Conservation (phyloP, 35 echinoderm and acorn worm species). For the Nesometra sesokonis region DNA sequence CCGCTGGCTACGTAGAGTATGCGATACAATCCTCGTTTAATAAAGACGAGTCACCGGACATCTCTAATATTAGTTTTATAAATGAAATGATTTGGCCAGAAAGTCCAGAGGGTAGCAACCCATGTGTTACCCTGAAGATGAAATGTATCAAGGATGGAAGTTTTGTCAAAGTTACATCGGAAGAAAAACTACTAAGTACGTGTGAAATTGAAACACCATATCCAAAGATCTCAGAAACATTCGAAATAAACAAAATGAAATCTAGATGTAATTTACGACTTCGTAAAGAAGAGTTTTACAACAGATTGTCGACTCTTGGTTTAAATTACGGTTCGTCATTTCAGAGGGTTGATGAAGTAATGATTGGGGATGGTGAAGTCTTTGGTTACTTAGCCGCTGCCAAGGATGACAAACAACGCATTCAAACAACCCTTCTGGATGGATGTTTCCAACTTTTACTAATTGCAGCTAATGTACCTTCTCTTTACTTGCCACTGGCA, state of each 20-base stretch:
- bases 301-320: conserved; percentile 28
- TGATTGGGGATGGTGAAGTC: conserved; percentile 53
- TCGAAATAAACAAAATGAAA: neutral
- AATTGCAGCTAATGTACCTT: neutral
- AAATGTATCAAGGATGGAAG: conserved; percentile 29
- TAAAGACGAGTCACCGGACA: conserved; percentile 4
- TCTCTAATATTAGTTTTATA: conserved; percentile 43
- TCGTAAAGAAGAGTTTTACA: conserved; percentile 49
- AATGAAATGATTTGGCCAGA: neutral
- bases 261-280: neutral
- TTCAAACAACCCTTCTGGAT: conserved; percentile 48
- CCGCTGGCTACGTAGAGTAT: conserved; percentile 48
- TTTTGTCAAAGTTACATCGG: conserved; percentile 22
- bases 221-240: neutral
- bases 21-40: conserved; percentile 21
- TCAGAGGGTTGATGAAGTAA: conserved; percentile 37
- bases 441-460: conserved; percentile 57
- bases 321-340: conserved; percentile 49
- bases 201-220: conserved; percentile 3
- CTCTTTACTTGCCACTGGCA: conserved; percentile 25
- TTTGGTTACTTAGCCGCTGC: conserved; percentile 21
- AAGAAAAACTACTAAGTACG: conserved; percentile 3
- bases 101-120: neutral
- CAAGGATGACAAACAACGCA: conserved; percentile 50
- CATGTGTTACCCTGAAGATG: conserved; percentile 33